Evolutionary conservation across 1,140 invertebrate species (phyloP), one percentile per base, ranked within the genome.

Genomic region (Drosophila biarmipes): DNA sequence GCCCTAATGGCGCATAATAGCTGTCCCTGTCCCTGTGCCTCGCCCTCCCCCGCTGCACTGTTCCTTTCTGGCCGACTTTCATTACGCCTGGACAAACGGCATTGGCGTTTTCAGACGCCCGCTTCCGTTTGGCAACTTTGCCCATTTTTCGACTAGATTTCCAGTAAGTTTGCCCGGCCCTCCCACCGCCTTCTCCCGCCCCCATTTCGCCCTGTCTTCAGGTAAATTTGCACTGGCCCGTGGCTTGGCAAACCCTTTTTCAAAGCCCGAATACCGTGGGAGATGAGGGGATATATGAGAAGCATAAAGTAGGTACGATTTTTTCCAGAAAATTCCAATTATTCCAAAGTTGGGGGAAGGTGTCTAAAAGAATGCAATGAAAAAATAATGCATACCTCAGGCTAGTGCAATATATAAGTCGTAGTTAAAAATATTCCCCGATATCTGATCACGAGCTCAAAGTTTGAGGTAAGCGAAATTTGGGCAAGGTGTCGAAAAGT

Each of bases 1-100:
- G 78, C 89, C 82, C 87, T 85, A 91, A 91, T 90, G 87, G 87
- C 80, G 80, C 80, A 89, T 90, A 90, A 89, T 81, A 85, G 80
- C 72, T 73, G 58, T 64, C 74, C 53, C 62, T 35, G 11, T 59
- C 48, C 15, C 72, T 73, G 58, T 64, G 71, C 53, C 62, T 35
- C 8, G 56, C 48, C 15, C 40, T 38, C 55, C 38, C n/a, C 40
- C 27, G 17, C 29, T 37, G 29, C 21, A 4, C 27, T 51, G 29
- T 51, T 29, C 12, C 48, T 7, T 34, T 51, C 48, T 34, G 29
- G 15, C 21, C 29, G 48, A 31, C 35, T 61, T 61, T 79, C 61
- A 85, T 80, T 75, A 58, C 73, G 59, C 15, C 24, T 21, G 24
- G 34, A 55, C 58, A 46, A 64, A 63, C 67, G 78, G 73, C 75